phyloP scores from a whole-genome alignment of 2,113 vertebrate genomes.

The Oryctolagus cuniculus region mOryCun1.1 NC_091433.1:56621501-56622000 shows the following conservation, averaged over 20 bases:
- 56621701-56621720: background rate
- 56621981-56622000: background rate
- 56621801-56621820: background rate
- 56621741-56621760: background rate
- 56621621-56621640: background rate
- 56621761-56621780: background rate
- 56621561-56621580: background rate
- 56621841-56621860: background rate
- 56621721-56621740: background rate
- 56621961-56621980: conserved; percentile 40
- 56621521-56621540: background rate
- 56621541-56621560: background rate
- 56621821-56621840: background rate
- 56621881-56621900: conserved; percentile 25
- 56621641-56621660: accelerated
- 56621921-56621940: background rate
- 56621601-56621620: background rate
- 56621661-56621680: accelerated
- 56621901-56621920: background rate
- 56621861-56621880: background rate
- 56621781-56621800: background rate
- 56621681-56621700: background rate
- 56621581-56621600: accelerated
- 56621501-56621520: accelerated
- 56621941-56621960: background rate